These are phyloP conservation scores for Noctua comes DNA, from an alignment of 2,888 invertebrate species.

Conservation along the genomic window DNA sequence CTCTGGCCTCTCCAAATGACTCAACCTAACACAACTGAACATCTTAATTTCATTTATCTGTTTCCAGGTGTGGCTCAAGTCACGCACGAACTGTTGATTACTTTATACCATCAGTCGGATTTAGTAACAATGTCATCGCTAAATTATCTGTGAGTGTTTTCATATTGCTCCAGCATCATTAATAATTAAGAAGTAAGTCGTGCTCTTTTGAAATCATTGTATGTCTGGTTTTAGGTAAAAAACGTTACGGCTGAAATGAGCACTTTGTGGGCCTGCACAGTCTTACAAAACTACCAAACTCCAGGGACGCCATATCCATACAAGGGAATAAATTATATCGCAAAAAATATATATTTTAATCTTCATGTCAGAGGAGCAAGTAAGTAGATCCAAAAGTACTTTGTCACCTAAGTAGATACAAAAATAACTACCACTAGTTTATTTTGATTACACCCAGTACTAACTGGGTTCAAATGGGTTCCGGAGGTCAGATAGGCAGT, in stretches of 20 bases:
- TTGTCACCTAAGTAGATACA: neutral
- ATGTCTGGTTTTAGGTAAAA: conserved; percentile 11
- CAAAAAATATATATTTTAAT: neutral
- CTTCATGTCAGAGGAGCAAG: conserved; percentile 21
- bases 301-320: accelerated
- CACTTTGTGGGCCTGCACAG: neutral
- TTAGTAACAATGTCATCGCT: neutral
- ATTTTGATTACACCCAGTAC: too few relatives aligned
- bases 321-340: accelerated
- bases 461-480: too few relatives aligned
- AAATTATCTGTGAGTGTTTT: neutral
- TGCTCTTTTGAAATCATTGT: neutral
- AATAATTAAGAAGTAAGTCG: neutral
- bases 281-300: neutral
- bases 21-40: neutral
- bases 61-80: neutral
- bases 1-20: neutral
- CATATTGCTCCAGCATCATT: neutral
- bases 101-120: neutral
- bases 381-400: too few relatives aligned
- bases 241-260: conserved; percentile 21
- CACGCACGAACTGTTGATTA: neutral
- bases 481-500: too few relatives aligned
- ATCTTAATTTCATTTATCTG: neutral
- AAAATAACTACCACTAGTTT: too few relatives aligned